Conservation (phyloP, 2,888 invertebrate genomes). For the Caenorhabditis sp. region DNA sequence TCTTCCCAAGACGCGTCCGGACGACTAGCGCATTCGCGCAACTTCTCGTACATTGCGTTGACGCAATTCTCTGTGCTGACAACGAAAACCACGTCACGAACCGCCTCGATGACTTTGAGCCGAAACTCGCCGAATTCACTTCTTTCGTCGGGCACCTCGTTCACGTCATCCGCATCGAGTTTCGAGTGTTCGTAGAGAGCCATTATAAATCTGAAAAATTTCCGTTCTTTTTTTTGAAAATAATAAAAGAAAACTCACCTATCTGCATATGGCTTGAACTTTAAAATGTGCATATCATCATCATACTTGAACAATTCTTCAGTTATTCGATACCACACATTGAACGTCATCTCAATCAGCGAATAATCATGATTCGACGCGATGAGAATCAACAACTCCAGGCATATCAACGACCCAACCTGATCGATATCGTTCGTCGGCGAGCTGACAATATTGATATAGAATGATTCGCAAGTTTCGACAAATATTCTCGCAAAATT, state of each 20-base stretch:
- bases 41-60: conserved; percentile 63
- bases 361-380: conserved; percentile 97
- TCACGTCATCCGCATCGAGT: conserved; percentile 88
- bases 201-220: conserved; percentile 39
- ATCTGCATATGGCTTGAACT: conserved; percentile 89
- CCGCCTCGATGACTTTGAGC: conserved; percentile 79
- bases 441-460: conserved; percentile 80
- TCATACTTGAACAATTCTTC: conserved; percentile 89
- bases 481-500: conserved; percentile 95
- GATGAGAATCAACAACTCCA: conserved; percentile 88
- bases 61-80: conserved; percentile 91
- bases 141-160: conserved; percentile 83
- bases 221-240: not conserved
- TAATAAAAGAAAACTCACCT: conserved; percentile 72
- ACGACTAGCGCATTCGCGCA: conserved; percentile 72
- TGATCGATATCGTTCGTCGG: conserved; percentile 22
- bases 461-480: conserved; percentile 88
- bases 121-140: conserved; percentile 86
- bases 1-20: conserved; percentile 80
- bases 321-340: conserved; percentile 93
- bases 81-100: conserved; percentile 95
- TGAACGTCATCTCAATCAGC: conserved; percentile 87
- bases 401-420: conserved; percentile 74
- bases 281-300: conserved; percentile 79
- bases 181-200: conserved; percentile 91